Conservation (phyloP, 2,797 vertebrate species). For the Thaleichthys pacificus region DNA sequence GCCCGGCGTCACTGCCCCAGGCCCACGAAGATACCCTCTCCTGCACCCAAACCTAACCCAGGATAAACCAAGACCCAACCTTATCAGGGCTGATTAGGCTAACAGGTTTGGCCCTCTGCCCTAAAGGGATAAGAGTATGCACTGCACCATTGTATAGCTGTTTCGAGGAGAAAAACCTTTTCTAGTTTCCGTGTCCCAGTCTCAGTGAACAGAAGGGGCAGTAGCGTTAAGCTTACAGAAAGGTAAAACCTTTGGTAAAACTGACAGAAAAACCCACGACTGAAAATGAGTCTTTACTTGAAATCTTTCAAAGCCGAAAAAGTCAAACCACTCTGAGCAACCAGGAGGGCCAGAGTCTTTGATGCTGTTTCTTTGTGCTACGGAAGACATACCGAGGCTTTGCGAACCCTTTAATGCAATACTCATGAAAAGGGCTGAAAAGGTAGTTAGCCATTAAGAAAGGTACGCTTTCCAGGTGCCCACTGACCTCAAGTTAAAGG, state of each 20-base stretch:
- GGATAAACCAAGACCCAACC: not conserved
- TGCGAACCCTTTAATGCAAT: slow-evolving; percentile 23
- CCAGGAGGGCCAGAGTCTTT: slow-evolving; percentile 31
- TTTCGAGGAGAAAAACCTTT: too few relatives aligned
- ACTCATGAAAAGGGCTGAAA: not conserved
- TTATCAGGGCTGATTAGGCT: too few relatives aligned
- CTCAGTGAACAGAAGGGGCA: slow-evolving; percentile 8
- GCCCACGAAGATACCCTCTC: too few relatives aligned
- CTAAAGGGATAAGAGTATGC: not conserved
- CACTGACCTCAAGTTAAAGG: too few relatives aligned
- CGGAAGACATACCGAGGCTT: slow-evolving; percentile 19
- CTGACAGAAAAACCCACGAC: not conserved
- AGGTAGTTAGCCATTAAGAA: slow-evolving; percentile 10
- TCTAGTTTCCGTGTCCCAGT: not conserved
- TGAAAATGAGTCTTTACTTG: slow-evolving; percentile 2
- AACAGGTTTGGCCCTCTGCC: not conserved
- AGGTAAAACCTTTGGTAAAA: slow-evolving; percentile 21
- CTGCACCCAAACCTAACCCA: not conserved
- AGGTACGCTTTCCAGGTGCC: too few relatives aligned
- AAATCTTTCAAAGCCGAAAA: slow-evolving; percentile 25
- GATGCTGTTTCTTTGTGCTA: slow-evolving; percentile 27
- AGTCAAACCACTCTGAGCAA: not conserved
- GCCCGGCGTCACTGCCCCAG: too few relatives aligned
- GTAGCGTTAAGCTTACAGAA: slow-evolving; percentile 15
- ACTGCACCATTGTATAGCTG: too few relatives aligned